Percentiles rank a stretch among this genome's conserved stretches.
Conservation (phyloP, 2,888 invertebrate species). For the Ochlodes sylvanus region DNA sequence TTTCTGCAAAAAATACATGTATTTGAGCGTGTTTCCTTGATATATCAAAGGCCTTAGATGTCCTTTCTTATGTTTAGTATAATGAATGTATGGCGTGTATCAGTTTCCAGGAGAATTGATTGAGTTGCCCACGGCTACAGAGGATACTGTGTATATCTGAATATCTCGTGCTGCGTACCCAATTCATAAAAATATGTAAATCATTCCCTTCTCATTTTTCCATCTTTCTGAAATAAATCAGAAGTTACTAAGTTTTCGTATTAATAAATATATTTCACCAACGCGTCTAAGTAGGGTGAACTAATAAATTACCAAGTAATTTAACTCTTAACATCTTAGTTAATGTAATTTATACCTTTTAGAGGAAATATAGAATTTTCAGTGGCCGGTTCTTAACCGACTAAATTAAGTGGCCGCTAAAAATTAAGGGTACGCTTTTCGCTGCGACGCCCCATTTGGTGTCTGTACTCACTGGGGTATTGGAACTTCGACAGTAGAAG, state of each 20-base stretch:
- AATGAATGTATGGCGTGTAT: too few species aligned
- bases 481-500: neutral
- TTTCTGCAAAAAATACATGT: too few species aligned
- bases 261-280: slow-evolving; percentile 2
- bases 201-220: neutral
- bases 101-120: too few species aligned
- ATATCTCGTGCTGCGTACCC: neutral
- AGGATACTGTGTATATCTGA: too few species aligned
- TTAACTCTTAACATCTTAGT: slow-evolving; percentile 37
- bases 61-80: too few species aligned
- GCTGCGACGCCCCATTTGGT: slow-evolving; percentile 31
- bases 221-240: neutral
- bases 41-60: too few species aligned
- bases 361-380: slow-evolving; percentile 35
- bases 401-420: slow-evolving; percentile 40
- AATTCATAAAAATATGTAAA: neutral
- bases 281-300: slow-evolving; percentile 1
- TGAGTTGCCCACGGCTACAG: too few species aligned
- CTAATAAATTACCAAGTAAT: slow-evolving; percentile 36
- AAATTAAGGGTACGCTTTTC: slow-evolving; percentile 36
- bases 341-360: slow-evolving; percentile 36
- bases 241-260: neutral
- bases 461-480: slow-evolving; percentile 17
- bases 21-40: too few species aligned
- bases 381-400: slow-evolving; percentile 33